Evolutionary conservation across 2,797 vertebrate species (phyloP), one percentile per base, ranked within the genome.

Genomic region (Ara ararauna): DNA sequence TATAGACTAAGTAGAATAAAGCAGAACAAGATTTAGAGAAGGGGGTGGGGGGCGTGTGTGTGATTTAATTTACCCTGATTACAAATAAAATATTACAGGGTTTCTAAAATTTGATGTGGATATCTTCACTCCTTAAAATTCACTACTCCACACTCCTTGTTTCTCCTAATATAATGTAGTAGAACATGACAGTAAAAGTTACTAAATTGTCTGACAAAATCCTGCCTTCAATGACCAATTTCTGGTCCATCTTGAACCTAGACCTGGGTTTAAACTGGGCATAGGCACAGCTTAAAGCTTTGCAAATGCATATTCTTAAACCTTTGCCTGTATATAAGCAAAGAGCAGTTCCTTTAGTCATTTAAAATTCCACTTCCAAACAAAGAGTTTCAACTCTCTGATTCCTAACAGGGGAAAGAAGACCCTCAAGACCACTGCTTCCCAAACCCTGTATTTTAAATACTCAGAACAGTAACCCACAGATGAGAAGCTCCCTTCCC

Each of bases 341-440:
- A 38, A 1, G 2, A 56, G 32, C 66, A 13, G 14, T 44, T 2
- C 5, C 8, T 11, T n/a, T 0, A 0, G 17, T 24, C 8, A 61
- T 44, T 85, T 77, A 36, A 56, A 36, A 61, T 40, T 54, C 17
- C 3, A 6, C 2, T 76, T 74, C 30, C 24, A 64, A 67, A 22
- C 5, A 60, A 68, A 56, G 8, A 36, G 5, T 60, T 79, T 66
- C 38, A 76, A 40, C 13, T 29, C 9, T 42, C 17, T 38, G 10
- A 26, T 67, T 83, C 26, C 22, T 15, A 67, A 5, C 3, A 48
- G 5, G 18, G 3, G 9, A 44, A 56, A 38, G 22, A 60, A 26
- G 23, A 66, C 9, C 18, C 13, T 38, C 10, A 50, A 62, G 23
- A 27, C 12, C 13, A 38, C 10, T 34, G 10, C 7, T 34, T 6